Conservation (phyloP, 2,797 vertebrate species). For the Hapalemur alaotrensis region DNA sequence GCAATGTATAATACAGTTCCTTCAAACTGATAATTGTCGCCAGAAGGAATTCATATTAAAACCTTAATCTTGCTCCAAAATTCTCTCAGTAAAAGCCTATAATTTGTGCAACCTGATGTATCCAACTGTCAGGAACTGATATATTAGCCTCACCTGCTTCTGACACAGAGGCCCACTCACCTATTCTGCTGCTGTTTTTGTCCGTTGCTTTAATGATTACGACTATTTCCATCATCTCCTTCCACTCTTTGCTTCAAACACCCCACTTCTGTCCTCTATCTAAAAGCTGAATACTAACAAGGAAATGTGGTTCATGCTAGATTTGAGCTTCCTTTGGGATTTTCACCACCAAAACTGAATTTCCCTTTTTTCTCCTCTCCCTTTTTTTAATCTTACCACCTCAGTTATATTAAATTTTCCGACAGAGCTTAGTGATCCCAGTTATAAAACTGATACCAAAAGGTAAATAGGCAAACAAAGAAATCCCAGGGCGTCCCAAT, state of each 20-base stretch:
- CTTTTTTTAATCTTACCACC: slow-evolving; percentile 60
- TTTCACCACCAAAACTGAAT: slow-evolving; percentile 63
- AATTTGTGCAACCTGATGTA: slow-evolving; percentile 77
- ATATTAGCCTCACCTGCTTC: slow-evolving; percentile 77
- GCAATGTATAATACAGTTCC: slow-evolving; percentile 69
- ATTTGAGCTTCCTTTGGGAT: slow-evolving; percentile 76
- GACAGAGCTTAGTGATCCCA: slow-evolving; percentile 69
- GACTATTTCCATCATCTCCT: slow-evolving; percentile 77
- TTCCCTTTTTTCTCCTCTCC: background rate
- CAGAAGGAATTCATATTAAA: slow-evolving; percentile 83
- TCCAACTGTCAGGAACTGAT: slow-evolving; percentile 78
- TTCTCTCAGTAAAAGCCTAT: slow-evolving; percentile 82
- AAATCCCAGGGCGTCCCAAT: background rate
- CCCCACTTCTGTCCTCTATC: slow-evolving; percentile 75
- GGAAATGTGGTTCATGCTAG: slow-evolving; percentile 60
- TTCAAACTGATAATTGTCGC: slow-evolving; percentile 81
- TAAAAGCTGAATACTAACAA: slow-evolving; percentile 76
- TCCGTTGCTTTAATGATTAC: slow-evolving; percentile 79
- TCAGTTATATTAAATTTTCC: slow-evolving; percentile 77
- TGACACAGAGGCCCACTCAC: slow-evolving; percentile 61
- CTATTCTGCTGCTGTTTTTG: slow-evolving; percentile 69
- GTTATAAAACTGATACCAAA: slow-evolving; percentile 68
- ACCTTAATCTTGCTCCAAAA: slow-evolving; percentile 80
- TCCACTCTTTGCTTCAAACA: slow-evolving; percentile 75
- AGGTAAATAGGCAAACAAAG: slow-evolving; percentile 74